Percentiles rank a stretch among this genome's conserved stretches.
phyloP scores from a whole-genome alignment of 2,113 vertebrate genomes.

The Sigmodon hispidus region DNA sequence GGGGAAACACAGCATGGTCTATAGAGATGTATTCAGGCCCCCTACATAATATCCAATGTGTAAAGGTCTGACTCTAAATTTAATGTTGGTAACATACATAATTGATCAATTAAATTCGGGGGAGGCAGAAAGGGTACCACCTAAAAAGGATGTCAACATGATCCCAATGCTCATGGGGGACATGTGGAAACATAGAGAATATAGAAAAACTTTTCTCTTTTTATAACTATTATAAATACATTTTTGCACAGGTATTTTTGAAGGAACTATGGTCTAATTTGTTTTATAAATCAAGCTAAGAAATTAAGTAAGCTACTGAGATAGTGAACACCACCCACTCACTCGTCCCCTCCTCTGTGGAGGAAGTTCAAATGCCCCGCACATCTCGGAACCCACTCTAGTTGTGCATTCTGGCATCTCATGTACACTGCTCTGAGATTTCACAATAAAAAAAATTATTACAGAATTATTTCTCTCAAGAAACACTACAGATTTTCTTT shows the following conservation, averaged over 20 bases:
- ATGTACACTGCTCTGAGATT: background rate
- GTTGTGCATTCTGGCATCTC: slow-evolving; percentile 2
- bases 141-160: background rate
- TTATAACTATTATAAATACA: background rate
- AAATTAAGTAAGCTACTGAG: background rate
- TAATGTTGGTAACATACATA: background rate
- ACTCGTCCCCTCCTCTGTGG: background rate
- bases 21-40: background rate
- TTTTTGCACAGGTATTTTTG: background rate
- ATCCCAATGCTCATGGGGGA: background rate
- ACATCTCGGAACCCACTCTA: background rate
- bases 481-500: slow-evolving; percentile 30
- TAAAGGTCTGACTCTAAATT: background rate
- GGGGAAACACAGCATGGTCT: background rate
- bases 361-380: background rate
- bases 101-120: slow-evolving; percentile 22
- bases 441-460: background rate
- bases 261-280: background rate
- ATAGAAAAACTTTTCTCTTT: background rate
- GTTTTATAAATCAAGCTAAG: slow-evolving; percentile 8
- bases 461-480: slow-evolving; percentile 38
- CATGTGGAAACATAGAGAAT: background rate
- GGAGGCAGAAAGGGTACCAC: background rate
- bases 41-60: background rate
- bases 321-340: background rate